Conservation (phyloP, 1,140 invertebrate species). For the Pararge aegeria region DNA sequence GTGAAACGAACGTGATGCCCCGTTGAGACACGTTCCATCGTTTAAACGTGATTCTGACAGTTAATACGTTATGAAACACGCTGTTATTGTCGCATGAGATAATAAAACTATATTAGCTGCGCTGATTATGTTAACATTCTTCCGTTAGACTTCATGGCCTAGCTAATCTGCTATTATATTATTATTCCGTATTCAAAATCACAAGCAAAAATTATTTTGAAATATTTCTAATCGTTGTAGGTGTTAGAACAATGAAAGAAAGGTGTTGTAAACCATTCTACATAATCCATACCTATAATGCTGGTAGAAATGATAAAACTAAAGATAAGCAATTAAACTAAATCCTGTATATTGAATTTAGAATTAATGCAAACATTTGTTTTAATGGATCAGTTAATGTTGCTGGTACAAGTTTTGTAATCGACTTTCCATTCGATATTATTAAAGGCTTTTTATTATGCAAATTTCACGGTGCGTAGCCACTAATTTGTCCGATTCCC, state of each 20-base stretch:
- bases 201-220: too few species aligned
- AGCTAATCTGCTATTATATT: too few species aligned
- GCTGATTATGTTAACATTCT: too few species aligned
- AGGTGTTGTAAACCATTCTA: too few species aligned
- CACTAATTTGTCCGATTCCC: slow-evolving; percentile 36
- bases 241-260: neutral
- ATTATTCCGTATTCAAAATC: too few species aligned
- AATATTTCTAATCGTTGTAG: too few species aligned
- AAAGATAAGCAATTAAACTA: slow-evolving; percentile 17
- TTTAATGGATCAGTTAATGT: slow-evolving; percentile 18
- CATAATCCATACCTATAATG: too few species aligned
- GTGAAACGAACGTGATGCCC: slow-evolving; percentile 16
- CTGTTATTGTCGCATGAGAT: slow-evolving; percentile 2
- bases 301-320: slow-evolving; percentile 9
- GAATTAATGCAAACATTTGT: slow-evolving; percentile 19
- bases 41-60: slow-evolving; percentile 16
- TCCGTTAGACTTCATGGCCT: too few species aligned
- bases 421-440: slow-evolving; percentile 16
- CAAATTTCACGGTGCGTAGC: slow-evolving; percentile 29
- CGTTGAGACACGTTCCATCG: slow-evolving; percentile 10
- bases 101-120: neutral
- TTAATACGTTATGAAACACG: neutral
- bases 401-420: slow-evolving; percentile 17
- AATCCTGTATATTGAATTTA: slow-evolving; percentile 13
- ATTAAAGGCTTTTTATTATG: slow-evolving; percentile 29